Conservation (phyloP, 2,113 vertebrate species). For the Coryphaenoides rupestris region DNA sequence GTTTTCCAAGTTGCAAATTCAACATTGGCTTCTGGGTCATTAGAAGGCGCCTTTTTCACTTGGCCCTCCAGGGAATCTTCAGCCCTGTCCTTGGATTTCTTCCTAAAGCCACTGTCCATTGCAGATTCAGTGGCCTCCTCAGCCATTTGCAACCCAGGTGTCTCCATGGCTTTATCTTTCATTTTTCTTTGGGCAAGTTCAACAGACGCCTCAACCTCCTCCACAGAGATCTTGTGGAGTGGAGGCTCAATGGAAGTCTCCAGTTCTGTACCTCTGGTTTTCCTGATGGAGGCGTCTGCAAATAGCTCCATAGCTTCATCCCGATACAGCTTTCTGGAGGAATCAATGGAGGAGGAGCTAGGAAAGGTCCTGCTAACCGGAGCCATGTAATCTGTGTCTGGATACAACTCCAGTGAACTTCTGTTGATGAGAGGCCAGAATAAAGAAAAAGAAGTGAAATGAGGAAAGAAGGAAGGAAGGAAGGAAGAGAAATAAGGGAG, state of each 20-base stretch:
- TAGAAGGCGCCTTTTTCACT: slow-evolving; percentile 35
- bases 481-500: neutral
- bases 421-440: slow-evolving; percentile 39
- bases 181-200: slow-evolving; percentile 39
- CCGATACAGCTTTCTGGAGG: slow-evolving; percentile 44
- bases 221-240: slow-evolving; percentile 34
- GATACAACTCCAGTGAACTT: slow-evolving; percentile 59
- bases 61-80: slow-evolving; percentile 37
- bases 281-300: slow-evolving; percentile 41
- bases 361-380: slow-evolving; percentile 50
- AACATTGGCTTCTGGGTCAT: slow-evolving; percentile 36
- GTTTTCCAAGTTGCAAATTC: slow-evolving; percentile 36
- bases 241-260: slow-evolving; percentile 41
- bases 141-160: slow-evolving; percentile 15
- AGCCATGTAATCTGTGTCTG: slow-evolving; percentile 56
- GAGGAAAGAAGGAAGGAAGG: slow-evolving; percentile 6
- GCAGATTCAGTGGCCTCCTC: slow-evolving; percentile 29
- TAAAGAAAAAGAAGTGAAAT: slow-evolving; percentile 19
- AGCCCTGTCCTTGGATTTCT: slow-evolving; percentile 36
- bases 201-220: slow-evolving; percentile 38
- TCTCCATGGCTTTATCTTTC: slow-evolving; percentile 34
- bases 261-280: slow-evolving; percentile 38
- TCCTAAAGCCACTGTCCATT: slow-evolving; percentile 36
- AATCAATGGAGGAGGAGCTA: slow-evolving; percentile 37
- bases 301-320: slow-evolving; percentile 54